Base-by-base conservation (phyloP, 2,113 vertebrate genomes). In the Helogale parvula region DNA sequence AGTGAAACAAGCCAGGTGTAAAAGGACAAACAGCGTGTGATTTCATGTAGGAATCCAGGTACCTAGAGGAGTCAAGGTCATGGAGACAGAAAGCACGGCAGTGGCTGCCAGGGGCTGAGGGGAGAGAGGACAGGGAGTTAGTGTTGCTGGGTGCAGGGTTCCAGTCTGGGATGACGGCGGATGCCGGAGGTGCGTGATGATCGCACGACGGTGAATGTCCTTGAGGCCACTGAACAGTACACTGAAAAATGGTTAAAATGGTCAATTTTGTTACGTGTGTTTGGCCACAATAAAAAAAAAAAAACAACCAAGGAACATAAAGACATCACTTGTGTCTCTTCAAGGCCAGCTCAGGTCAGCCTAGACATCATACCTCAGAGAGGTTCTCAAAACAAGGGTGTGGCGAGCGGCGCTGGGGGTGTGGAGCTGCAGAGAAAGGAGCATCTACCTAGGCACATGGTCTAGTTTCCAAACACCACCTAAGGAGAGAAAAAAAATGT, bases 381-480 rank as follows among this genome's bases (percentile, higher is more conserved):
- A 93, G 68, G 92, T 17, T 94, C 97, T 98, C 96, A 93, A 69
- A 93, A 80, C 79, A 96, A 88, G 96, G 95, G 80, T 3, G 82
- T 87, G 86, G 96, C 38, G 82, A 76, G 82, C 41, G 57, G 19
- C 45, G 83, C 89, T 71, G 85, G 33, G 88, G 50, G 47, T 47
- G 83, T 1, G 10, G 93, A 82, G 96, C 93, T 72, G 33, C 12
- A 41, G 65, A 95, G 91, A 72, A 86, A 93, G 90, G 76, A 76
- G 63, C 88, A 83, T 74, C 79, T 66, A 69, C 91, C 95, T 52
- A 93, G 93, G 96, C 96, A 93, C 97, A 95, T 97, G 86, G 83
- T 93, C 97, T 97, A 93, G 63, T 47, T 82, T 97, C 96, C 97
- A 97, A 50, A 93, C 74, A 92, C 93, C 95, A 97, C 97, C 97